Evolutionary conservation across 1,140 invertebrate species (phyloP).

Genomic region (Muscidifurax raptorellus): DNA sequence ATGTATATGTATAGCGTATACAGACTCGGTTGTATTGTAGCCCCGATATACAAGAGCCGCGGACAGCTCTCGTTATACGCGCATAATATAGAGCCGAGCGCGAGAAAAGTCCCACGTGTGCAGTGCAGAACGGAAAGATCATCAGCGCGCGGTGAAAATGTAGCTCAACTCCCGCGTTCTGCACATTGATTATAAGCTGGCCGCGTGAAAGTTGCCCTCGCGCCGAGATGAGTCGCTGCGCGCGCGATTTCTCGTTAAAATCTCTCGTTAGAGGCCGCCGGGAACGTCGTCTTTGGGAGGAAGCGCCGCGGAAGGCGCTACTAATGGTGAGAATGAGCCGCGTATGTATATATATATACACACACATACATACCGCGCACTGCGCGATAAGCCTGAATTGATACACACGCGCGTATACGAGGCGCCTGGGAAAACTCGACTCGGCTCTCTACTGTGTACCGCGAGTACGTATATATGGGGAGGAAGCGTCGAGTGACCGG

Average conservation of each 20-base stretch:
- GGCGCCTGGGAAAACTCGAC: constrained; percentile 57
- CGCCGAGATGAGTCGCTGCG: neutral
- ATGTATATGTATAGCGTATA: no score
- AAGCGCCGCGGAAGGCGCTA: constrained; percentile 12
- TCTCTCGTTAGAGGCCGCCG: constrained; percentile 9
- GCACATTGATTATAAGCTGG: constrained; percentile 27
- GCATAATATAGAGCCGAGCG: no score
- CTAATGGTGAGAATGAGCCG: constrained; percentile 53
- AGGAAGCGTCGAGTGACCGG: constrained; percentile 64
- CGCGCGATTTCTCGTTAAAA: constrained; percentile 12
- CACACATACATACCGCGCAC: neutral
- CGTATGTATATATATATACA: no score
- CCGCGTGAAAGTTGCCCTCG: constrained; percentile 8
- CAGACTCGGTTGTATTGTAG: no score
- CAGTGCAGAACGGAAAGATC: neutral
- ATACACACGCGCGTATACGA: constrained; percentile 15
- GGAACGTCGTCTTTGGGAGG: constrained; percentile 8
- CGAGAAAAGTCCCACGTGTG: constrained; percentile 41
- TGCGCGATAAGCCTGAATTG: constrained; percentile 36
- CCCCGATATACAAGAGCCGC: no score
- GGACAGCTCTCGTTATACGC: neutral
- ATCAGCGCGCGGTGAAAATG: constrained; percentile 11
- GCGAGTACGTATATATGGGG: neutral
- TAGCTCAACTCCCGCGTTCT: neutral
- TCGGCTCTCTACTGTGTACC: constrained; percentile 27